Base-by-base conservation (phyloP, 2,797 vertebrate species). In the Enteromius trimaculatus region DNA sequence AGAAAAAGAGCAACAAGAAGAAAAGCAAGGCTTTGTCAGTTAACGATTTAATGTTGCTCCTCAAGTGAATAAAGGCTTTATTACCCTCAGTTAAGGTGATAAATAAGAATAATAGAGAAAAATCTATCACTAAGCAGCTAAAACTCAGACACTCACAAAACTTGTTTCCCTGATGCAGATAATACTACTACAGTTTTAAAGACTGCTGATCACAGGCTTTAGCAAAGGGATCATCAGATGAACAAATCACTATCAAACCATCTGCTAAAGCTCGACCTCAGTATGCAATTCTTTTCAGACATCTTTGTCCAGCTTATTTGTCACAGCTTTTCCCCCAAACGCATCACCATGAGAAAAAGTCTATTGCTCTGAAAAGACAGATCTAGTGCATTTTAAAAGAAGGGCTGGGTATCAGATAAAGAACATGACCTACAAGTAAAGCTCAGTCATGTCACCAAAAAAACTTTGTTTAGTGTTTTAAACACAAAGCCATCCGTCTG, bases 91-190 rank as follows among this genome's bases (percentile, higher is more conserved):
- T 49, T 42, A 66, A 66, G 51, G 42, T 39, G n/a, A 85, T 84
- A 85, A 88, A 85, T 84, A 79, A 82, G 65, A 74, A 51, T 19
- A 70, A 68, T 58, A 58, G 37, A 66, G 79, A 65, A 84, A 79
- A 39, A 82, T 79, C 34, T 53, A 75, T 75, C 68, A 55, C 6
- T 16, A 11, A 23, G 31, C 66, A 66, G 44, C 55, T 72, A 23
- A 13, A 60, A 60, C 55, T 64, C 6, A 16, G 7, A 66, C 26
- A 44, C 29, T 34, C 58, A 74, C 13, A 39, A 49, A 64, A 37
- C 39, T n/a, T 19, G n/a, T 71, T 42, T 66, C 29, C 17, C 2
- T 4, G 31, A 53, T 34, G 26, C 47, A 72, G 17, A 51, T 34
- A 6, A 29, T 1, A 62, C 26, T 29, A 58, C 55, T 60, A 14